Percentiles rank a stretch among this genome's conserved stretches.
Evolutionary conservation across 2,113 vertebrate genomes (phyloP).

Genomic region (Syrrhaptes paradoxus): DNA sequence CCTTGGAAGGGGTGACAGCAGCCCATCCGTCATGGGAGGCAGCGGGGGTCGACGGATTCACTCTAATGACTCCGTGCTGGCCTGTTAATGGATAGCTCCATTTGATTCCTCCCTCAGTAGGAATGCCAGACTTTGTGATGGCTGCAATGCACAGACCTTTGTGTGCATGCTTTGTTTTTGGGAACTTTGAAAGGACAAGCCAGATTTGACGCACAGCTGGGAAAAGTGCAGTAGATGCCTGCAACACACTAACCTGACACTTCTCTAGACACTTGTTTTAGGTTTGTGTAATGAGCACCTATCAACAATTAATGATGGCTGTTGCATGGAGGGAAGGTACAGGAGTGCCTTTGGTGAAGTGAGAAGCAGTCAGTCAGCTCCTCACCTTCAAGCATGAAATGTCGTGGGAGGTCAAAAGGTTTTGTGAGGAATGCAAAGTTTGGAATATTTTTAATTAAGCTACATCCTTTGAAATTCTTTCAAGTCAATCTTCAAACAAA

Average conservation of each 20-base stretch:
- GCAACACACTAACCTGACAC: background rate
- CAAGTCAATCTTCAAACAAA: slow-evolving; percentile 63
- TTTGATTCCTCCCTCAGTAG: background rate
- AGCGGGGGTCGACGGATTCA: slow-evolving; percentile 24
- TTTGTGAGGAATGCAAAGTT: slow-evolving; percentile 70
- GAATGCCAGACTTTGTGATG: slow-evolving; percentile 51
- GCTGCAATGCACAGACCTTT: slow-evolving; percentile 17
- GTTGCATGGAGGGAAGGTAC: slow-evolving; percentile 31
- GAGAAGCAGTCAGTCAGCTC: slow-evolving; percentile 66
- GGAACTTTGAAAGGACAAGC: background rate
- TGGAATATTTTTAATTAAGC: slow-evolving; percentile 63
- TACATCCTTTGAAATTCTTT: slow-evolving; percentile 68
- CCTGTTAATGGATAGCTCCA: slow-evolving; percentile 38
- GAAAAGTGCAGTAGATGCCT: background rate
- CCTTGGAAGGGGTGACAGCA: slow-evolving; percentile 49
- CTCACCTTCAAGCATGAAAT: slow-evolving; percentile 67
- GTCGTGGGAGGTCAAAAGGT: slow-evolving; percentile 75
- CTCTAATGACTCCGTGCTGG: background rate
- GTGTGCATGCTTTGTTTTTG: background rate
- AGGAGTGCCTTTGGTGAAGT: slow-evolving; percentile 67
- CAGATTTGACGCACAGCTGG: background rate
- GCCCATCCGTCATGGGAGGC: slow-evolving; percentile 70
- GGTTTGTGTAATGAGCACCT: slow-evolving; percentile 29
- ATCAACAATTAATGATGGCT: slow-evolving; percentile 39
- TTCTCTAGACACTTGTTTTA: background rate